Evolutionary conservation across 2,113 vertebrate species (phyloP).

Genomic region (Sorex fumeus): DNA sequence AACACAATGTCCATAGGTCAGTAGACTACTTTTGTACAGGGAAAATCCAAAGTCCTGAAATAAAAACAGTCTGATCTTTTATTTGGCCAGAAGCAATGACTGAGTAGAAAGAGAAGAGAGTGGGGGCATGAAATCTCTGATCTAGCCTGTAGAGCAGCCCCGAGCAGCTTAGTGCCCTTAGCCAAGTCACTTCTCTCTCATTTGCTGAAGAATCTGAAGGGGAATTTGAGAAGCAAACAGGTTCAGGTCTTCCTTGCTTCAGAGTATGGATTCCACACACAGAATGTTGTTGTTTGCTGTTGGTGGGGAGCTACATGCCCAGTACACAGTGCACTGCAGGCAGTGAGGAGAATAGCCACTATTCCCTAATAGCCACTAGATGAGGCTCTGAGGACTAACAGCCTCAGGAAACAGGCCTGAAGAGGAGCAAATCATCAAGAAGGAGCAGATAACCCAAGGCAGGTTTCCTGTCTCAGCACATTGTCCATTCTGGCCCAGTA

Average conservation of each 20-base stretch:
- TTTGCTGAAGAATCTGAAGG: slow-evolving; percentile 22
- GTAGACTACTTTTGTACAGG: no score
- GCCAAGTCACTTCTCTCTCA: slow-evolving; percentile 6
- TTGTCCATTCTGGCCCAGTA: background rate
- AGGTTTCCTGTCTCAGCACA: background rate
- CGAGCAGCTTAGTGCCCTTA: background rate
- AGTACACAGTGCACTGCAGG: background rate
- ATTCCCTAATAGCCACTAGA: no score
- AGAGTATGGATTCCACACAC: background rate
- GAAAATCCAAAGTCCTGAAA: no score
- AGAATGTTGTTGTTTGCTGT: background rate
- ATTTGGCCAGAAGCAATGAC: background rate
- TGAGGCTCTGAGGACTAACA: background rate
- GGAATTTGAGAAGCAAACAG: background rate
- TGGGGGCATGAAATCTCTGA: background rate
- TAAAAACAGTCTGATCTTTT: background rate
- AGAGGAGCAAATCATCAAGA: background rate
- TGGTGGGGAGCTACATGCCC: background rate
- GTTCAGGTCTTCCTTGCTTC: background rate
- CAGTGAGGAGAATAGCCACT: background rate
- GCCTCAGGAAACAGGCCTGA: background rate
- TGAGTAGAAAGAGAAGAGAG: background rate
- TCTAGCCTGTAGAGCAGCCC: background rate
- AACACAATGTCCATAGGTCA: no score
- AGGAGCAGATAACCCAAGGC: background rate